Percentiles rank a stretch among this genome's conserved stretches.
Conservation (phyloP, 2,888 invertebrate genomes). For the Sinohyriopsis cumingii region DNA sequence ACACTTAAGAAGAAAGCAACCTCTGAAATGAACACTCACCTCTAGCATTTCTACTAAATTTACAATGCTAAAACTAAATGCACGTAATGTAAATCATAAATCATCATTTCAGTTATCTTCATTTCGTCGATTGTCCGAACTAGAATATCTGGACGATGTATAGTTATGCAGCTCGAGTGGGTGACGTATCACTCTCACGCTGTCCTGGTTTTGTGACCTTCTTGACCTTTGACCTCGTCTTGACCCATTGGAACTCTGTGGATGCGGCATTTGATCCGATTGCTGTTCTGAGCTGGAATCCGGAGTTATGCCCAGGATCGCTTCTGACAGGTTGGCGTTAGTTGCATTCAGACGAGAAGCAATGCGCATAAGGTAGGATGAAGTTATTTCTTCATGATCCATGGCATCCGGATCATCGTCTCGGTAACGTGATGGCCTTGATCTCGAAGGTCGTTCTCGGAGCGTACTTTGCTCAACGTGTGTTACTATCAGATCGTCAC, state of each 20-base stretch:
- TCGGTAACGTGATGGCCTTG: not conserved
- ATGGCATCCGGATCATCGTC: constrained; percentile 26
- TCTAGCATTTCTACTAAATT: no score
- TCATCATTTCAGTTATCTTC: no score
- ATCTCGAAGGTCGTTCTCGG: not conserved
- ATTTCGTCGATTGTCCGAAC: no score
- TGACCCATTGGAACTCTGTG: constrained; percentile 18
- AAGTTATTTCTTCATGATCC: constrained; percentile 38
- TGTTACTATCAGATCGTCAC: constrained; percentile 32
- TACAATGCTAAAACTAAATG: no score
- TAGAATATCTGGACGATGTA: no score
- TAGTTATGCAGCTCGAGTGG: constrained; percentile 19
- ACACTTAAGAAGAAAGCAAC: no score
- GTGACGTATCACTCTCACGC: constrained; percentile 46
- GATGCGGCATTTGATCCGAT: no score
- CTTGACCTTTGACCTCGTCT: constrained; percentile 34
- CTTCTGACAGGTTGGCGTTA: constrained; percentile 48
- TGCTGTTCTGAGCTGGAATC: constrained; percentile 4
- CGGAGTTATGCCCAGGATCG: constrained; percentile 34
- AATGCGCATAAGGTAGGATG: constrained; percentile 43
- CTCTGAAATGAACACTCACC: no score
- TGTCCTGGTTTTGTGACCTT: constrained; percentile 28
- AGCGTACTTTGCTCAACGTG: constrained; percentile 17
- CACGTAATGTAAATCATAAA: no score
- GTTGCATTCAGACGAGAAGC: constrained; percentile 47